Evolutionary conservation across 2,888 invertebrate genomes (phyloP).

Genomic region (Cosmia trapezina): DNA sequence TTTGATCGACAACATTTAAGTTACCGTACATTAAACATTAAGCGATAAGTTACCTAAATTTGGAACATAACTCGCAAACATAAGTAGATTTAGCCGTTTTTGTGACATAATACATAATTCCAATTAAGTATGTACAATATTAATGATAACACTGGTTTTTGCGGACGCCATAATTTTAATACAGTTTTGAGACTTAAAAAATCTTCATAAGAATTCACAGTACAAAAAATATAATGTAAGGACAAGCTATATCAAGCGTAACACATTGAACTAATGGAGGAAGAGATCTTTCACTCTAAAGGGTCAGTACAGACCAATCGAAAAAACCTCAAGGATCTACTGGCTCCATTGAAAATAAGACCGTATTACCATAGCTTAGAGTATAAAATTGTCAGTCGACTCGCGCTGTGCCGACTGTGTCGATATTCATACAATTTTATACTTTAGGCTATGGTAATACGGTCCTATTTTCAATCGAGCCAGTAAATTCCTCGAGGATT

Average conservation of each 20-base stretch:
- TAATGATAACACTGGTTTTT: constrained; percentile 34
- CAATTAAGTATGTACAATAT: constrained; percentile 38
- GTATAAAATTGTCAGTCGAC: no score
- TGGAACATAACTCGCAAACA: constrained; percentile 27
- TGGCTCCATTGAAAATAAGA: no score
- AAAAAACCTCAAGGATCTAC: no score
- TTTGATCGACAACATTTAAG: constrained; percentile 61
- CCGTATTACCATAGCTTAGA: no score
- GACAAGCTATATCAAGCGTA: constrained; percentile 27
- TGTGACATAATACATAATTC: constrained; percentile 50
- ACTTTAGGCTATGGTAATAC: no score
- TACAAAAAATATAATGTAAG: constrained; percentile 34
- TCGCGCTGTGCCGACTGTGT: no score
- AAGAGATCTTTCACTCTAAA: no score
- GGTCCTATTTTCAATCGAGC: no score
- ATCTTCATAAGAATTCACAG: constrained; percentile 22
- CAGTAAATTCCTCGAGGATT: no score
- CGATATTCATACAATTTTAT: no score
- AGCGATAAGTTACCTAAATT: constrained; percentile 36
- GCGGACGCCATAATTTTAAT: constrained; percentile 49
- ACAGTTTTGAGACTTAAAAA: constrained; percentile 18
- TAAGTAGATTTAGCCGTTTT: constrained; percentile 41
- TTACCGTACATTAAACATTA: constrained; percentile 40
- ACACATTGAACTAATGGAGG: constrained; percentile 15
- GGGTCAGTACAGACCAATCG: no score